phyloP scores from a whole-genome alignment of 2,888 invertebrate genomes.

The Pristionchus maxplancki region DNA sequence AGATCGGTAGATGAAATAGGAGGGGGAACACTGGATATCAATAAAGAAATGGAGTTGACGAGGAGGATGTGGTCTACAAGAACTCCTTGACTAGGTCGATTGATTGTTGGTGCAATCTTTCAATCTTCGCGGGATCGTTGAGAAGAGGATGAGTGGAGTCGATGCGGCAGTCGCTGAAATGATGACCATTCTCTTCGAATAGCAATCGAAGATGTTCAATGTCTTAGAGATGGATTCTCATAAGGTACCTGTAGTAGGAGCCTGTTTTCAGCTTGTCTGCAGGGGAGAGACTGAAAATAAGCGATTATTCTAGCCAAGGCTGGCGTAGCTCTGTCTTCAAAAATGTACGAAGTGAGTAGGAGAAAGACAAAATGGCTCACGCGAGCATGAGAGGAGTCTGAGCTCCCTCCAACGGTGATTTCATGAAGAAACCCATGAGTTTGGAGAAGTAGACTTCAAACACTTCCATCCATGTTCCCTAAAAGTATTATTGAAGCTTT shows the following conservation, averaged over 20 bases:
- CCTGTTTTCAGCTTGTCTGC: not conserved
- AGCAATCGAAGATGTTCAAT: not conserved
- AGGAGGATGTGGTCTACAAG: not conserved
- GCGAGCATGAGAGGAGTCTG: constrained; percentile 36
- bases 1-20: no score
- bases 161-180: not conserved
- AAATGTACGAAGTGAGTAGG: not conserved
- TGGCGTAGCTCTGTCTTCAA: not conserved
- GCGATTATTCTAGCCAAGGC: not conserved
- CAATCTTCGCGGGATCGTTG: not conserved
- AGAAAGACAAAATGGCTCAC: not conserved
- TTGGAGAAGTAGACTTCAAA: not conserved
- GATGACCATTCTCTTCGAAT: not conserved
- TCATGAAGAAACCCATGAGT: constrained; percentile 28
- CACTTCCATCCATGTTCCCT: constrained; percentile 29
- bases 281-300: not conserved
- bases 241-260: not conserved
- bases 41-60: no score
- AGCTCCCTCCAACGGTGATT: constrained; percentile 18
- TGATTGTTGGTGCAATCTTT: not conserved
- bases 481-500: no score
- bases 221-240: no score
- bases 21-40: not conserved
- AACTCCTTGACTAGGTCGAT: not conserved
- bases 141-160: constrained; percentile 23